These are phyloP conservation scores for Metopia argyrocephala DNA, from an alignment of 2,888 invertebrate species.

Conservation along the genomic window DNA sequence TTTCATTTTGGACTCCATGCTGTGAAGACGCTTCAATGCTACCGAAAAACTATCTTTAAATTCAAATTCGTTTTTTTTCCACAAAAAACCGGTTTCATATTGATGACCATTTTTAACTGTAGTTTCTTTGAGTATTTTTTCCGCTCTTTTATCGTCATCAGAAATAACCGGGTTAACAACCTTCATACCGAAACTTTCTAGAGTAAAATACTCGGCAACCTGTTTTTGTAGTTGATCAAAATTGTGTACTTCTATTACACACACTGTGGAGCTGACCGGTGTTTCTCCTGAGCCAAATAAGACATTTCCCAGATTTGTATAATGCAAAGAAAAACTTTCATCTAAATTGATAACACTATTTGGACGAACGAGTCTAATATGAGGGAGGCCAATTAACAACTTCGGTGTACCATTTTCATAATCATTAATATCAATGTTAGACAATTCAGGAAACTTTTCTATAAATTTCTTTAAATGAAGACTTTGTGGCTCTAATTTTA, in stretches of 20 bases:
- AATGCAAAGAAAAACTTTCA: not conserved
- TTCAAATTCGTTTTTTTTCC: slow-evolving; percentile 15
- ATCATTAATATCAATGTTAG: too few species aligned
- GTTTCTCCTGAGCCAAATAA: slow-evolving; percentile 5
- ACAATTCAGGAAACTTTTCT: too few species aligned
- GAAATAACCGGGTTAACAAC: not conserved
- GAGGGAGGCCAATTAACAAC: slow-evolving; percentile 18
- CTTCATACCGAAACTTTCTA: slow-evolving; percentile 34
- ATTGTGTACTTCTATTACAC: not conserved
- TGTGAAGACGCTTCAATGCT: slow-evolving; percentile 35
- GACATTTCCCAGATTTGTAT: slow-evolving; percentile 2
- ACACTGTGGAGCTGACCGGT: not conserved
- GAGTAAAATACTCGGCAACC: slow-evolving; percentile 14
- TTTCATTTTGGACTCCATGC: slow-evolving; percentile 34
- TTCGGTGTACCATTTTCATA: not conserved
- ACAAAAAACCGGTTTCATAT: slow-evolving; percentile 29
- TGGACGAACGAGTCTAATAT: slow-evolving; percentile 19
- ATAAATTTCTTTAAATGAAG: too few species aligned
- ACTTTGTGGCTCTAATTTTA: too few species aligned
- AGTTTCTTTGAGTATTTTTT: slow-evolving; percentile 13
- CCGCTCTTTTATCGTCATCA: slow-evolving; percentile 17
- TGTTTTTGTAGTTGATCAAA: slow-evolving; percentile 1
- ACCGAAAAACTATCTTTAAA: slow-evolving; percentile 34
- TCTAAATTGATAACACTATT: slow-evolving; percentile 19
- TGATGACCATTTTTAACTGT: slow-evolving; percentile 11